Conservation (phyloP, 2,113 vertebrate species). For the Elachura formosa region DNA sequence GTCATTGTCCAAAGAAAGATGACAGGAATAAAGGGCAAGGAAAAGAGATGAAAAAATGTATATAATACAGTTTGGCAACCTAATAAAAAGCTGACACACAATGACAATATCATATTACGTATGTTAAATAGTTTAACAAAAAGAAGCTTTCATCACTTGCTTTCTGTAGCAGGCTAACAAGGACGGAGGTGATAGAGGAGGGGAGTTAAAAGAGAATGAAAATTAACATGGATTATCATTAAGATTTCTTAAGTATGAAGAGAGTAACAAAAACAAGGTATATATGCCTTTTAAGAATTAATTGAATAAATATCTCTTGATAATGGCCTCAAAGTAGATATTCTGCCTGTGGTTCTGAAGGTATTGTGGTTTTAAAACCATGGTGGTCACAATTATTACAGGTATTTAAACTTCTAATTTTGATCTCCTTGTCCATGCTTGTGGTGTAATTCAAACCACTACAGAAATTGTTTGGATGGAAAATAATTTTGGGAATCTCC, state of each 20-base stretch:
- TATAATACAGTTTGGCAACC: neutral
- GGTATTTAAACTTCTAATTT: neutral
- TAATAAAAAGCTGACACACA: neutral
- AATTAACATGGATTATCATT: neutral
- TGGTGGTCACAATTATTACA: neutral
- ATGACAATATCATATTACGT: neutral
- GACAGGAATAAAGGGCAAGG: neutral
- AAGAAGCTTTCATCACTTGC: neutral
- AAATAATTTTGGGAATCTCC: neutral
- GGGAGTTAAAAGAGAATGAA: neutral
- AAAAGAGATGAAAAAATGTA: neutral
- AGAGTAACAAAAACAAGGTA: neutral
- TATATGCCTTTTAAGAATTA: neutral
- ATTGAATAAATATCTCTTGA: neutral
- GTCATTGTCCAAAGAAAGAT: neutral
- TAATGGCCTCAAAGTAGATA: neutral
- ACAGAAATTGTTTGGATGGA: neutral
- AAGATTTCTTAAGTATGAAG: neutral
- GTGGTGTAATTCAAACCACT: neutral
- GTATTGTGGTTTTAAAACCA: neutral
- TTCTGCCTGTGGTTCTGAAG: neutral
- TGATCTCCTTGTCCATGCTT: neutral
- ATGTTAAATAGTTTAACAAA: neutral
- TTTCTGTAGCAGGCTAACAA: neutral
- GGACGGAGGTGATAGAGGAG: rapidly evolving